These are phyloP conservation scores for Falcunculus frontatus DNA, from an alignment of 2,113 vertebrate genomes.

Conservation along the genomic window DNA sequence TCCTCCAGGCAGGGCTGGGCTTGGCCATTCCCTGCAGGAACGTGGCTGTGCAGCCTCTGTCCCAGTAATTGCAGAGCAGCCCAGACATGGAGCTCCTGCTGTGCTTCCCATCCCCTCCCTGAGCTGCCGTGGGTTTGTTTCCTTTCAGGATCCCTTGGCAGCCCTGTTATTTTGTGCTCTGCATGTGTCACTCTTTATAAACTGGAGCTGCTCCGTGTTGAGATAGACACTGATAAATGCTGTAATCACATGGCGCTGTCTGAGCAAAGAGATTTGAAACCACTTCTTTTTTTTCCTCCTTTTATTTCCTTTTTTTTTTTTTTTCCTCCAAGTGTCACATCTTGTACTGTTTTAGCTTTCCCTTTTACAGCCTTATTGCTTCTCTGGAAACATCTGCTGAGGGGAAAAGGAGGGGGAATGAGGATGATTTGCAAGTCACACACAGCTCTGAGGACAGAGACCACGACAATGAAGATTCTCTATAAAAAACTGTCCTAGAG, in stretches of 20 bases:
- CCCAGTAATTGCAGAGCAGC: background rate
- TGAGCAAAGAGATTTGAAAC: background rate
- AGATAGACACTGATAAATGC: background rate
- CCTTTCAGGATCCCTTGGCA: background rate
- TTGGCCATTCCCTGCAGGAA: background rate
- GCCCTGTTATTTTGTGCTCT: background rate
- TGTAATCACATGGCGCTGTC: background rate
- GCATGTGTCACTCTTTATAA: background rate
- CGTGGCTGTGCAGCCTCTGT: accelerated
- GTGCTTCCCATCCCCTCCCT: background rate
- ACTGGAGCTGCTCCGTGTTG: background rate
- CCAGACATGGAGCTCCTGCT: accelerated
- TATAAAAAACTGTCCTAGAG: background rate
- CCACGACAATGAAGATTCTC: background rate
- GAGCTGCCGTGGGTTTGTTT: background rate
- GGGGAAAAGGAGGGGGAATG: background rate
- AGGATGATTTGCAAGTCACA: background rate
- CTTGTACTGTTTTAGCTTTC: background rate
- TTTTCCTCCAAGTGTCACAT: background rate
- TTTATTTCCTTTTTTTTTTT: background rate
- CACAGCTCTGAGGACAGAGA: background rate
- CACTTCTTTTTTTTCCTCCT: background rate
- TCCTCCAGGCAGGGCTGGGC: background rate
- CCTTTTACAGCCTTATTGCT: background rate
- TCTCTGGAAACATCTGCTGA: background rate